Conservation (phyloP, 2,797 vertebrate species). For the Danionella dracula region DNA sequence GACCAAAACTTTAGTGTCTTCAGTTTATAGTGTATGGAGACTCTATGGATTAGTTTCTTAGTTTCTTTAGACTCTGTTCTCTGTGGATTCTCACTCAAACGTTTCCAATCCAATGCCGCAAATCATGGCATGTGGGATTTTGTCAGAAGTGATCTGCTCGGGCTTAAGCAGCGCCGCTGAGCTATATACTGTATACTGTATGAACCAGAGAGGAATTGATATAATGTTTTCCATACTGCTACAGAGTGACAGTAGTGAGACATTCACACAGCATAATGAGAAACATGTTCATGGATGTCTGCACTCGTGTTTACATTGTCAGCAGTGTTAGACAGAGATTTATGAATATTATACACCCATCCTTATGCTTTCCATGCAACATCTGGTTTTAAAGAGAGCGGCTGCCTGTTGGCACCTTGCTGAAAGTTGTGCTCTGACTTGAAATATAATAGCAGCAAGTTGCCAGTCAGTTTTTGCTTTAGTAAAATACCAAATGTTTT, state of each 20-base stretch:
- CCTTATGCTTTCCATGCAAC: constrained; percentile 5
- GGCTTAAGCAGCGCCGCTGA: constrained; percentile 49
- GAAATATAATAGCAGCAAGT: neutral
- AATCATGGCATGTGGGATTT: constrained; percentile 65
- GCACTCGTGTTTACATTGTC: constrained; percentile 10
- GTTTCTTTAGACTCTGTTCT: no score
- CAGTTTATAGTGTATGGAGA: no score
- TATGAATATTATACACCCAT: constrained; percentile 2
- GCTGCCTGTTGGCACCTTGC: constrained; percentile 59
- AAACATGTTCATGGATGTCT: constrained; percentile 17
- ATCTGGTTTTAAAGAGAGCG: constrained; percentile 7
- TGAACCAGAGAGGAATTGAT: constrained; percentile 43
- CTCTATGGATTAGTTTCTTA: no score
- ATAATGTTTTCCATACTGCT: constrained; percentile 32
- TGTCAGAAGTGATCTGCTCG: constrained; percentile 64
- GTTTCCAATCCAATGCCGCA: constrained; percentile 56
- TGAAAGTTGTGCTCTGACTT: constrained; percentile 53
- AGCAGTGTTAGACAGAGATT: constrained; percentile 10
- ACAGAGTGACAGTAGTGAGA: constrained; percentile 32
- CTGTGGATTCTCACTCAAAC: constrained; percentile 49
- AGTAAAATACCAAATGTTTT: no score
- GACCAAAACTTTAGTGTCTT: no score
- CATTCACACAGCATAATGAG: constrained; percentile 23
- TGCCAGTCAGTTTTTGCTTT: no score
- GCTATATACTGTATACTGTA: constrained; percentile 46